Evolutionary conservation across 1,140 invertebrate species (phyloP), one percentile per base, ranked within the genome.

Genomic region (Planococcus citri): DNA sequence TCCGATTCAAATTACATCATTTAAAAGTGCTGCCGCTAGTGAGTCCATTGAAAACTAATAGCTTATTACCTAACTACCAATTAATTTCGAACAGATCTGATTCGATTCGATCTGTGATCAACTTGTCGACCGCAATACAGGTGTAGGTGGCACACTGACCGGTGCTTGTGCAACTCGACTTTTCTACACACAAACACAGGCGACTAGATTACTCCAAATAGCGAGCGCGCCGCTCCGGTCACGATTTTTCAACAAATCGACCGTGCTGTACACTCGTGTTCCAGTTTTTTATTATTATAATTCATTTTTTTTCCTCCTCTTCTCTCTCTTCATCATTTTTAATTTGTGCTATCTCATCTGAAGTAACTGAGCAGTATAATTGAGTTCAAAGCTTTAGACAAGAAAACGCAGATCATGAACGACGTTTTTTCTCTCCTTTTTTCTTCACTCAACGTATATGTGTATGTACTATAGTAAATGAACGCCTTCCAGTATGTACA

Each of bases 201-300:
- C 10, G 60, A 64, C 60, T 64, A 20, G 60, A 64, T 64, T 64
- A 64, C 60, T 64, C 60, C 60, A 64, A 64, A 64, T 64, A 64
- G 60, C 60, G 60, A 4, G 17, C 25, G 22, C 25, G 60, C 60
- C 10, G 60, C 60, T 25, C 60, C 25, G 60, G 60, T 64, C 60
- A 64, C 60, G 60, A 64, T 64, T 64, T 64, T 64, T 64, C 60
- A 64, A 64, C 60, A 64, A 64, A 64, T 64, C 60, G 60, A 64
- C 60, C 60, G 25, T 64, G n/a, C n/a, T n/a, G 60, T 64, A 64
- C 29, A 12, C 60, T 64, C 60, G 60, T 64, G 60, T 64, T 64
- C 60, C 25, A 64, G 60, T 64, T 64, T n/a, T n/a, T 64, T 24
- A 25, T 64, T 64, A 25, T 64, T 64, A 25, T 64, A 25, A 64